phyloP scores from a whole-genome alignment of 1,140 invertebrate species.

The Pomacea maculata region DNA sequence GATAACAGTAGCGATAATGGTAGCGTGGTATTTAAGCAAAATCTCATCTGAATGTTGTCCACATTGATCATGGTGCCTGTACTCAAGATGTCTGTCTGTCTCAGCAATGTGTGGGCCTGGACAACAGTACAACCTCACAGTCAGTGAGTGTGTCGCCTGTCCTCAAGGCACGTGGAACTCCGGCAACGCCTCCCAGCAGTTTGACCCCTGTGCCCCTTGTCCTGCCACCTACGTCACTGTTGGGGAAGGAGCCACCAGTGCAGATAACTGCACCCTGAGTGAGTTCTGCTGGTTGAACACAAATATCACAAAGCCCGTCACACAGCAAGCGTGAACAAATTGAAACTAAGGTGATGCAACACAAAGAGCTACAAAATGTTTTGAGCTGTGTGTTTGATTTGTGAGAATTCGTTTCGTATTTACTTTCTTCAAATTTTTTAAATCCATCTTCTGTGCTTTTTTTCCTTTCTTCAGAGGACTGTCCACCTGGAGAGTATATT shows the following conservation, averaged over 20 bases:
- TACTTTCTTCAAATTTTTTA: too few species aligned
- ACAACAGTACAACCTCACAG: neutral
- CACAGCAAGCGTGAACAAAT: too few species aligned
- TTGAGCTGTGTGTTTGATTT: too few species aligned
- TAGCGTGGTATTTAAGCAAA: too few species aligned
- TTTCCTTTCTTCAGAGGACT: neutral
- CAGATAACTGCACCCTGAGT: constrained; percentile 28
- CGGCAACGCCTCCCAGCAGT: constrained; percentile 26
- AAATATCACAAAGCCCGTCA: too few species aligned
- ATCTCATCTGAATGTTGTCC: too few species aligned
- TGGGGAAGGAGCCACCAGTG: constrained; percentile 21
- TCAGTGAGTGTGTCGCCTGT: constrained; percentile 22
- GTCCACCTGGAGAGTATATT: constrained; percentile 3
- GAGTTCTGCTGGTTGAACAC: constrained; percentile 5
- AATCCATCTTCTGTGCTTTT: too few species aligned
- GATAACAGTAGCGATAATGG: too few species aligned
- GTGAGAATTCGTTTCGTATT: too few species aligned
- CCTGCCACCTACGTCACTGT: constrained; percentile 21
- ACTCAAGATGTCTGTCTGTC: neutral
- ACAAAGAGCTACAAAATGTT: too few species aligned
- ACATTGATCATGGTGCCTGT: too few species aligned
- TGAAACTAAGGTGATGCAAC: too few species aligned
- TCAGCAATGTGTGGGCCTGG: constrained; percentile 2
- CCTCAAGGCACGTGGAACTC: constrained; percentile 31
- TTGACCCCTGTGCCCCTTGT: constrained; percentile 22